These are phyloP conservation scores for Sinocyclocheilus anshuiensis DNA, from an alignment of 2,113 vertebrate genomes.

Conservation along the genomic window DNA sequence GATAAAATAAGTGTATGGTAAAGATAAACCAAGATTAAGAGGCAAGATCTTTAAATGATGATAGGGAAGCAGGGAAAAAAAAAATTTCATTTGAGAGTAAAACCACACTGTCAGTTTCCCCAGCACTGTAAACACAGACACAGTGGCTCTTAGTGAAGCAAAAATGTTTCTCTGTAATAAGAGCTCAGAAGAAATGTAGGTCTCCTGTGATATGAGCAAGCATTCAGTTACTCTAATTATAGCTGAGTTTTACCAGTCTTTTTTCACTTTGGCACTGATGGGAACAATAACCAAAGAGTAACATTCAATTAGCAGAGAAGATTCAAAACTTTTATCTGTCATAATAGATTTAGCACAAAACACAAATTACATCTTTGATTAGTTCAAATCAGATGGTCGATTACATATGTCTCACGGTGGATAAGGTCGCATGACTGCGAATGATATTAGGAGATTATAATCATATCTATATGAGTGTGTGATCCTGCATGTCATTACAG, in stretches of 20 bases:
- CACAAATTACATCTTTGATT: conserved; percentile 52
- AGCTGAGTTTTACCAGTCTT: conserved; percentile 64
- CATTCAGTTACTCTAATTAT: conserved; percentile 71
- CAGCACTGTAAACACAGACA: conserved; percentile 63
- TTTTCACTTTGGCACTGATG: conserved; percentile 62
- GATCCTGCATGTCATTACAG: neutral
- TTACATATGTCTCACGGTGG: neutral
- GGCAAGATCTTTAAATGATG: neutral
- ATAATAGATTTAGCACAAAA: conserved; percentile 59
- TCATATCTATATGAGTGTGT: neutral
- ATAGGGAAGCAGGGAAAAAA: conserved; percentile 50
- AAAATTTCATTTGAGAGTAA: conserved; percentile 43
- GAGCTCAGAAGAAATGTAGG: conserved; percentile 75
- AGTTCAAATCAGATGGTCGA: conserved; percentile 56
- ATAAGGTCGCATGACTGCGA: neutral
- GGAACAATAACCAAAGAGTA: conserved; percentile 64
- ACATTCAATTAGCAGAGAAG: conserved; percentile 70
- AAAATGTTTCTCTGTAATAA: conserved; percentile 76
- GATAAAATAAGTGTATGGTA: too few species aligned
- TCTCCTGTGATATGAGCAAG: conserved; percentile 71
- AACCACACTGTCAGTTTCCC: neutral
- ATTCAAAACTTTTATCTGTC: conserved; percentile 71
- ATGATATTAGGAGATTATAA: neutral
- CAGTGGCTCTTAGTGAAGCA: conserved; percentile 68
- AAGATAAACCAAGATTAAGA: conserved; percentile 3